Conservation (phyloP, 2,113 vertebrate genomes). For the Ochotona curzoniae region DNA sequence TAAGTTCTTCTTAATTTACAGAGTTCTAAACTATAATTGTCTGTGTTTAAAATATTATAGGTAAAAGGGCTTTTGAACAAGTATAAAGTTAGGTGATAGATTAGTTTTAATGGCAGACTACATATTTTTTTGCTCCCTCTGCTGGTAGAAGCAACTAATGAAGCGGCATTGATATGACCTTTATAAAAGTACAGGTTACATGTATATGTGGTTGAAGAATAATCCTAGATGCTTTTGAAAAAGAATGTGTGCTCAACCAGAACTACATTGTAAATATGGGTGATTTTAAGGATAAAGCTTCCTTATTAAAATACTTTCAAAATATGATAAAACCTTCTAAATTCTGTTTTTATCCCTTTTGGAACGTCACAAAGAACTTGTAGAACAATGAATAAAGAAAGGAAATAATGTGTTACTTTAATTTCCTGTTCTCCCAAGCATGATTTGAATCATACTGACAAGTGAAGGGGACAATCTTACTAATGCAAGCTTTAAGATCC, state of each 20-base stretch:
- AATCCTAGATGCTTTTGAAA: constrained; percentile 46
- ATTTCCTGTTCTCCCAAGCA: constrained; percentile 68
- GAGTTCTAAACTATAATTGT: not conserved
- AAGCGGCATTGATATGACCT: not conserved
- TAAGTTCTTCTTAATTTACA: constrained; percentile 14
- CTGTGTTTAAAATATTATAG: not conserved
- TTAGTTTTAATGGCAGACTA: not conserved
- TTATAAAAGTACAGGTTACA: not conserved
- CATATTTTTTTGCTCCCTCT: constrained; percentile 62
- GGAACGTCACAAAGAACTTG: constrained; percentile 75
- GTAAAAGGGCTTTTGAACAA: not conserved
- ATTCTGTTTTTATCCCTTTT: constrained; percentile 71
- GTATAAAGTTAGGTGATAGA: constrained; percentile 1
- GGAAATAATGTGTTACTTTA: constrained; percentile 78
- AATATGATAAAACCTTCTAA: constrained; percentile 57
- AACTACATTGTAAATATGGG: constrained; percentile 25
- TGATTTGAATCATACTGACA: constrained; percentile 73
- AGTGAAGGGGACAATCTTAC: constrained; percentile 79
- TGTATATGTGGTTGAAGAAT: constrained; percentile 37
- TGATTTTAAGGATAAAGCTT: constrained; percentile 48
- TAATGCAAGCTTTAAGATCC: constrained; percentile 74
- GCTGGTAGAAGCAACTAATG: constrained; percentile 56
- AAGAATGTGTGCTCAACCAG: not conserved
- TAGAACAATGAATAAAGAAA: constrained; percentile 81
- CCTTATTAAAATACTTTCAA: constrained; percentile 60